A percentile compares a stretch with the other conserved stretches of the same genome.
phyloP scores from a whole-genome alignment of 2,888 invertebrate genomes.

The Tenthredo livida region DNA sequence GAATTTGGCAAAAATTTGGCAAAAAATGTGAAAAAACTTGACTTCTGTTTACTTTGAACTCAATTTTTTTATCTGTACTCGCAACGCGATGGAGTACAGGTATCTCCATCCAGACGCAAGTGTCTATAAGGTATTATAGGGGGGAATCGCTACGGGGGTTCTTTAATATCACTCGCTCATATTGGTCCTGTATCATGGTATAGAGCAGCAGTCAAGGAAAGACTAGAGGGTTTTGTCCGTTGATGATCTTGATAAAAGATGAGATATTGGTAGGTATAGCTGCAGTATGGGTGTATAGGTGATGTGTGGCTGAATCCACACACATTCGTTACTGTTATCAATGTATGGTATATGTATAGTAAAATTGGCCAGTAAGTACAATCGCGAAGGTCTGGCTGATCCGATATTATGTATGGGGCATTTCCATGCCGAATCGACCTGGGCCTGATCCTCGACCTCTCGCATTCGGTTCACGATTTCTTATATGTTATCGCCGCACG shows the following conservation, averaged over 20 bases:
- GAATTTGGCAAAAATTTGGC: background rate
- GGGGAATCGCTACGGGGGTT: slow-evolving; percentile 9
- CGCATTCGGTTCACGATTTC: no score
- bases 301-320: background rate
- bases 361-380: background rate
- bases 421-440: no score
- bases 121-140: background rate
- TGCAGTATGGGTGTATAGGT: background rate
- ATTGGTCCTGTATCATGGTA: background rate
- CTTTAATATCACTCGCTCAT: slow-evolving; percentile 37
- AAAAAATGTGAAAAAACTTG: background rate
- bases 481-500: no score
- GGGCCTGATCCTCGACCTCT: no score
- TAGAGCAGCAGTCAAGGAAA: slow-evolving; percentile 20
- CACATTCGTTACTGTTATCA: no score
- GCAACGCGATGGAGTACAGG: background rate
- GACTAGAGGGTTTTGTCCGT: background rate
- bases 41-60: no score
- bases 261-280: background rate
- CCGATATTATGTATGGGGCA: background rate
- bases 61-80: background rate
- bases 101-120: background rate
- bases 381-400: background rate
- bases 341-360: background rate
- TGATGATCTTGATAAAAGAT: slow-evolving; percentile 25